These are phyloP conservation scores for Saccopteryx leptura DNA, from an alignment of 2,113 vertebrate genomes.

Conservation along the genomic window DNA sequence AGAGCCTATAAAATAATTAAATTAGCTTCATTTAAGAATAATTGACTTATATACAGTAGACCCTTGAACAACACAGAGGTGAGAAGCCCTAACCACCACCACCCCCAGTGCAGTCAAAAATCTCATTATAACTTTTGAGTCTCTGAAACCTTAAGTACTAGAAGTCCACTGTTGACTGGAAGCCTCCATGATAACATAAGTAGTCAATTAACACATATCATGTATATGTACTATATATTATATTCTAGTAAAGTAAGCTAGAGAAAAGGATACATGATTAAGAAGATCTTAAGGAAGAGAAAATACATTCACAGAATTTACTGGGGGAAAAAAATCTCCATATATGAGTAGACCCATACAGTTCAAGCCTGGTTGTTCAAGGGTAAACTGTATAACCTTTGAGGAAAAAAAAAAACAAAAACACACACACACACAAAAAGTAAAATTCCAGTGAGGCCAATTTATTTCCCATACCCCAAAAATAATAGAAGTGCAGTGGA, in stretches of 20 bases:
- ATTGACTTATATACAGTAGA: background rate
- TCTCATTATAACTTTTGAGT: background rate
- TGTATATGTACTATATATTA: background rate
- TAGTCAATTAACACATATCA: background rate
- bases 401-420: constrained; percentile 22
- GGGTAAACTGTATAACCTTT: background rate
- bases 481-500: background rate
- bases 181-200: background rate
- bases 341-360: background rate
- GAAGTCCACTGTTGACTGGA: background rate
- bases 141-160: background rate
- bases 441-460: background rate
- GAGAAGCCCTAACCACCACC: background rate
- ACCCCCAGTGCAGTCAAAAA: background rate
- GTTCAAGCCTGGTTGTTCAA: background rate
- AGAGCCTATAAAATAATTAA: background rate
- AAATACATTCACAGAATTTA: background rate
- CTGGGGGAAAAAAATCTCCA: background rate
- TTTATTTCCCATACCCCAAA: background rate
- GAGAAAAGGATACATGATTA: background rate
- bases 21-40: background rate
- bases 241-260: background rate
- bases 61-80: background rate
- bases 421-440: background rate
- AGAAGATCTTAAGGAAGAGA: background rate